phyloP scores from a whole-genome alignment of 1,140 invertebrate genomes.

The Macrotrachela quadricornifera region DNA sequence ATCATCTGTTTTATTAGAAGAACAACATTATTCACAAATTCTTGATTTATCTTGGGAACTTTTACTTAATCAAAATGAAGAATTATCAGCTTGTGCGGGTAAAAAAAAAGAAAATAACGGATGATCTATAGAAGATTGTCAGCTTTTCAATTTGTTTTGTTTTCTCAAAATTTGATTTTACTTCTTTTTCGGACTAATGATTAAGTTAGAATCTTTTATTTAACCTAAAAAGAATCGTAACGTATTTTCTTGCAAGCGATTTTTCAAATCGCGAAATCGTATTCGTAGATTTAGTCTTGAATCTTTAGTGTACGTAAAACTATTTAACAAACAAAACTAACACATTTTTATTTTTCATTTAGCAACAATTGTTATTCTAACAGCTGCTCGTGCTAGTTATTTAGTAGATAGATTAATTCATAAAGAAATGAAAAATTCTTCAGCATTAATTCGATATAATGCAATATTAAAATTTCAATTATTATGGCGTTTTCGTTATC shows the following conservation, averaged over 20 bases:
- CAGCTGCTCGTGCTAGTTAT: no score
- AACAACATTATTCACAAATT: slow-evolving; percentile 64
- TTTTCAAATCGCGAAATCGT: no score
- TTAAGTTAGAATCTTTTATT: no score
- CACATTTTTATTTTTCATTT: slow-evolving; percentile 33
- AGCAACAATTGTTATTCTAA: slow-evolving; percentile 54
- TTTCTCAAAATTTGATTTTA: no score
- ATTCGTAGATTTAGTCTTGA: no score
- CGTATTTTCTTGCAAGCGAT: no score
- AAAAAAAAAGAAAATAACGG: slow-evolving; percentile 7
- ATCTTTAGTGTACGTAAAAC: no score
- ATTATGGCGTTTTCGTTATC: slow-evolving; percentile 86
- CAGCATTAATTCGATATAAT: no score
- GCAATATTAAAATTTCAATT: slow-evolving; percentile 51
- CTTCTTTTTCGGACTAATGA: no score
- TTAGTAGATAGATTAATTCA: no score
- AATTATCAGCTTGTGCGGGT: slow-evolving; percentile 34
- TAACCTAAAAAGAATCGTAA: no score
- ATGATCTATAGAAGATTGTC: neutral
- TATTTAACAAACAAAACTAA: neutral
- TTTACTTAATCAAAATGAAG: slow-evolving; percentile 49
- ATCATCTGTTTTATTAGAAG: slow-evolving; percentile 63
- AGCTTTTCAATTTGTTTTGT: slow-evolving; percentile 52
- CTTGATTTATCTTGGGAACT: slow-evolving; percentile 79
- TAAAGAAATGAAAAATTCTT: no score